Percentiles rank a stretch among this genome's conserved stretches.
phyloP scores from a whole-genome alignment of 2,797 vertebrate genomes.

The Notolepis coatsorum region DNA sequence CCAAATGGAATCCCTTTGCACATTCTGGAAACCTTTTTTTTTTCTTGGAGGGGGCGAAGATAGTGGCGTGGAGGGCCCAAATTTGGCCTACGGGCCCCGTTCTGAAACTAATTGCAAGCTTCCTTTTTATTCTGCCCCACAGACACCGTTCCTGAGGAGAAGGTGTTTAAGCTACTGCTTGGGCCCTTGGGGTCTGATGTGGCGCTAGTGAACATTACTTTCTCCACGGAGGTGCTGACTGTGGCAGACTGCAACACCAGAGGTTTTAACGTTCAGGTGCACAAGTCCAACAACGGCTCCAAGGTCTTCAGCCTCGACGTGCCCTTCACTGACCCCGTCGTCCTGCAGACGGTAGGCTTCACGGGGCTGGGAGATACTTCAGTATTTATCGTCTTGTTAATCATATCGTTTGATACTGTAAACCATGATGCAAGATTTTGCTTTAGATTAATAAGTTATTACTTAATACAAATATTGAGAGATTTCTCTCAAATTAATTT shows the following conservation, averaged over 20 bases:
- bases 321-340: slow-evolving; percentile 64
- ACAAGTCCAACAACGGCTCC: slow-evolving; percentile 35
- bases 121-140: background rate
- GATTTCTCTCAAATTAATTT: too few relatives aligned
- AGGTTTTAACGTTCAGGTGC: slow-evolving; percentile 68
- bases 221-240: slow-evolving; percentile 58
- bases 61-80: too few relatives aligned
- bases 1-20: too few relatives aligned
- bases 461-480: too few relatives aligned
- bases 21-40: too few relatives aligned
- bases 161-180: slow-evolving; percentile 61
- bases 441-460: too few relatives aligned
- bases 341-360: slow-evolving; percentile 53
- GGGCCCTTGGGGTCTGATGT: slow-evolving; percentile 68
- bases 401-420: background rate
- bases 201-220: slow-evolving; percentile 60
- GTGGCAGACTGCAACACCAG: slow-evolving; percentile 42
- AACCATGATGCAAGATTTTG: too few relatives aligned
- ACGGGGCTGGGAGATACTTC: too few relatives aligned
- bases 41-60: too few relatives aligned
- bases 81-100: too few relatives aligned
- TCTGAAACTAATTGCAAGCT: background rate
- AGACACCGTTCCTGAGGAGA: slow-evolving; percentile 64
- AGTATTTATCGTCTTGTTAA: too few relatives aligned
- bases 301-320: slow-evolving; percentile 67